phyloP scores from a whole-genome alignment of 2,797 vertebrate species.

The Ibycter americanus region DNA sequence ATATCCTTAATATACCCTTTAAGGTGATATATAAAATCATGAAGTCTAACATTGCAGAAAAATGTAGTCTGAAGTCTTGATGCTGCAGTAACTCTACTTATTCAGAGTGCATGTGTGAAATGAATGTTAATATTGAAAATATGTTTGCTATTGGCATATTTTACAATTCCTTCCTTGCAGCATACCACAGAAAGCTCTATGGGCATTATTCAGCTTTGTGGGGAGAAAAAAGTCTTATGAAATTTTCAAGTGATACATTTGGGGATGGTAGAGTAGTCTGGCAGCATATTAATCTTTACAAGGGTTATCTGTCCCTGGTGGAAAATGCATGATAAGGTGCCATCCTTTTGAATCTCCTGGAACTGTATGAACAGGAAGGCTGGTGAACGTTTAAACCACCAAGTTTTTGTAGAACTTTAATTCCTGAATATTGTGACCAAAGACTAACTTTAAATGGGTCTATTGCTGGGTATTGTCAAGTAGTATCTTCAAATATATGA shows the following conservation, averaged over 20 bases:
- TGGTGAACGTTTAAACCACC: background rate
- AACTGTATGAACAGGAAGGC: background rate
- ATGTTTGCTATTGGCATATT: background rate
- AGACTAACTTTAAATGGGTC: background rate
- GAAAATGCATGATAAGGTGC: background rate
- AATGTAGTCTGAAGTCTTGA: background rate
- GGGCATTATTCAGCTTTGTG: background rate
- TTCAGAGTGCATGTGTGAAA: background rate
- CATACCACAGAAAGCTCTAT: background rate
- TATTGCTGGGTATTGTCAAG: background rate
- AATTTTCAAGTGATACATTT: constrained; percentile 41
- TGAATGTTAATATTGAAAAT: constrained; percentile 14
- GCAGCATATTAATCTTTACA: constrained; percentile 37
- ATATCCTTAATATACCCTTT: background rate
- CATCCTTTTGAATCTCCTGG: background rate
- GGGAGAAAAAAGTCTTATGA: background rate
- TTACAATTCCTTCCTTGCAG: background rate
- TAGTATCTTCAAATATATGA: background rate
- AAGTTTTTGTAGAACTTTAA: background rate
- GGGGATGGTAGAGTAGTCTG: background rate
- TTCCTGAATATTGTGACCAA: background rate
- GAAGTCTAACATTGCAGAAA: background rate
- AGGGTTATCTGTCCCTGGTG: constrained; percentile 26
- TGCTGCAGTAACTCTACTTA: background rate
- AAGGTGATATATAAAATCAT: background rate